These are phyloP conservation scores for Hydroisotoma schaefferi DNA, from an alignment of 2,888 invertebrate species.

Conservation along the genomic window DNA sequence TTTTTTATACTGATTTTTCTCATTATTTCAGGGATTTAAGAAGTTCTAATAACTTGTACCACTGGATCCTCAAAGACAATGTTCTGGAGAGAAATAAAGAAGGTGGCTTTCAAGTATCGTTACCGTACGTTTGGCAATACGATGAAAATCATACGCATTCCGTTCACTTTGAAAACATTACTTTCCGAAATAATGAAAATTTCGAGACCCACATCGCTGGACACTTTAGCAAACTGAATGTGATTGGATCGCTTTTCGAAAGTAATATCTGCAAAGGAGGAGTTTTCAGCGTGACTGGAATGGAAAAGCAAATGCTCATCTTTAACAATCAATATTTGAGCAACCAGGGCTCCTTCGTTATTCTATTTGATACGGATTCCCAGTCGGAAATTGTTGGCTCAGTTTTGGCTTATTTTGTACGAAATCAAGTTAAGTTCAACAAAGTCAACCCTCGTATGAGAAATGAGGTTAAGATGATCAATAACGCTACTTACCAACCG, in stretches of 20 bases:
- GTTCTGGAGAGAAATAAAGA: constrained; percentile 77
- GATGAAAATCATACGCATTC: constrained; percentile 92
- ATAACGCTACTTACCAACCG: constrained; percentile 52
- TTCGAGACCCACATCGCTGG: constrained; percentile 85
- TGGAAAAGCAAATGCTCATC: constrained; percentile 92
- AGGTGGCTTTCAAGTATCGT: constrained; percentile 80
- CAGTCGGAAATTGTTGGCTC: constrained; percentile 88
- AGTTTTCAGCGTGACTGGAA: constrained; percentile 77
- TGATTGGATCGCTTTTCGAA: constrained; percentile 77
- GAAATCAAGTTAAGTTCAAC: constrained; percentile 74
- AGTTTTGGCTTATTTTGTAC: constrained; percentile 72
- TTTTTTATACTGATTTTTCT: not conserved
- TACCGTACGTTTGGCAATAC: constrained; percentile 94
- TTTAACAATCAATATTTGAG: constrained; percentile 72
- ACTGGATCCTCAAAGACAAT: constrained; percentile 84
- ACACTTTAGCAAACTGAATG: constrained; percentile 85
- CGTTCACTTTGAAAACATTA: constrained; percentile 78
- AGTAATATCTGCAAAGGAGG: constrained; percentile 80
- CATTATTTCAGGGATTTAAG: constrained; percentile 69
- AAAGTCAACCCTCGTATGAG: constrained; percentile 47
- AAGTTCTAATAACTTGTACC: constrained; percentile 94
- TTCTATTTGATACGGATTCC: constrained; percentile 83
- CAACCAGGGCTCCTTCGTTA: constrained; percentile 77
- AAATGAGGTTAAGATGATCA: constrained; percentile 50
- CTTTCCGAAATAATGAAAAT: constrained; percentile 78